Base-by-base conservation (phyloP, 1,140 invertebrate species). In the Lepidostoma basale region DNA sequence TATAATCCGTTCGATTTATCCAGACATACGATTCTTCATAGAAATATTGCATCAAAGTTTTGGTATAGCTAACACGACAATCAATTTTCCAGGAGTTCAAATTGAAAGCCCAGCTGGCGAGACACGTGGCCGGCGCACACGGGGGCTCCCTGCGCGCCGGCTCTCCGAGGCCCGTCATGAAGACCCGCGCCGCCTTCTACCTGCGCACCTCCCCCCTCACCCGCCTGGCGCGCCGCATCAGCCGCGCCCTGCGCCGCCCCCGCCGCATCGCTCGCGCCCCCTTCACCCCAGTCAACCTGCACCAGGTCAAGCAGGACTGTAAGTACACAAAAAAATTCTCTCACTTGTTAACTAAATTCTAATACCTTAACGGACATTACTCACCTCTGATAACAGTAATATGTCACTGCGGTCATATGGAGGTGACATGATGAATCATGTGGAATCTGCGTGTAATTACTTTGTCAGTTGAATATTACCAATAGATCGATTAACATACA, bases 161-260 rank as follows among this genome's bases (percentile, higher is more conserved):
- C 22, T 92, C 92, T 23, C 93, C 94, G 1, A 84, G 95, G 33
- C 95, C 96, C 20, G 93, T 98, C 0, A 96, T 98, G 94, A 98
- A 98, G 83, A 98, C 96, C 39, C 87, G 96, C 74, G 95, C 96
- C 69, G 96, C 96, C 23, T 98, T 98, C 83, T 98, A 96, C 84
- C 84, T 98, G 73, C 89, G 92, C 75, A 96, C 92, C 3, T 96
- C 95, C 70, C 89, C 92, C 30, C 84, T 96, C 73, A 96, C 95
- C 40, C 87, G 93, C 70, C 88, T 97, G 16, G 94, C 95, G 20
- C 87, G 96, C 40, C 85, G 92, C 56, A 83, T 97, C 45, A 96
- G 94, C 77, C 87, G 90, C 60, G 88, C 91, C 67, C 88, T 96
- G 70, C 87, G 97, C 68, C 88, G 90, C 69, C 90, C 93, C 6